Conservation (phyloP, 1,140 invertebrate genomes). For the Diabrotica virgifera region DNA sequence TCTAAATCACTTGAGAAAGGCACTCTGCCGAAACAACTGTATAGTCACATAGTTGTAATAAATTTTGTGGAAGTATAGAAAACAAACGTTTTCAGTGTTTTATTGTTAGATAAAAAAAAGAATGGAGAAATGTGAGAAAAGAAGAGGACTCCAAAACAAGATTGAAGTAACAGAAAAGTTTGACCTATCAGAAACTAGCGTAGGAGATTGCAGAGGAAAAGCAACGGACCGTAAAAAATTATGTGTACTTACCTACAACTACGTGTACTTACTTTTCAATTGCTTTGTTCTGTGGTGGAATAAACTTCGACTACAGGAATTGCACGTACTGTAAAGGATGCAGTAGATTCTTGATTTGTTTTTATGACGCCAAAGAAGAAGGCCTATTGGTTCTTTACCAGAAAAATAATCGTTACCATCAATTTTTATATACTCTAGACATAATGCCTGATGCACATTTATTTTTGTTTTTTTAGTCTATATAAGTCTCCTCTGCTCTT, state of each 20-base stretch:
- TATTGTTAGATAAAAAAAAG: too few species aligned
- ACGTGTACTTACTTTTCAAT: background rate
- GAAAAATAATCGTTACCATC: slow-evolving; percentile 9
- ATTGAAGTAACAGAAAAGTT: too few species aligned
- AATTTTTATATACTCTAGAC: slow-evolving; percentile 9
- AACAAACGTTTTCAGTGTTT: too few species aligned
- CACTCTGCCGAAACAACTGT: too few species aligned
- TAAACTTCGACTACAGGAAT: background rate
- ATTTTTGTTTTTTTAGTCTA: slow-evolving; percentile 6
- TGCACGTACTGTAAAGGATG: background rate
- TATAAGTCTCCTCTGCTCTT: slow-evolving; percentile 20
- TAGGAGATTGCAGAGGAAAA: too few species aligned
- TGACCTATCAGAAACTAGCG: too few species aligned
- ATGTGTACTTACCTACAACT: background rate
- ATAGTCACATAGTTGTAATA: too few species aligned
- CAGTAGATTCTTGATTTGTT: slow-evolving; percentile 21
- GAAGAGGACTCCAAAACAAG: too few species aligned
- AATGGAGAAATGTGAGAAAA: too few species aligned
- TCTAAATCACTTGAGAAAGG: too few species aligned
- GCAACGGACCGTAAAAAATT: too few species aligned
- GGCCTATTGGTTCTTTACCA: slow-evolving; percentile 21
- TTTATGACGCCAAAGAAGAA: slow-evolving; percentile 21
- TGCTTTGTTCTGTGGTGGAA: slow-evolving; percentile 13
- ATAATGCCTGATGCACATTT: slow-evolving; percentile 6
- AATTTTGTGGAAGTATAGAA: too few species aligned